Evolutionary conservation across 2,113 vertebrate species (phyloP).

Genomic region (Pseudorectes ferrugineus): DNA sequence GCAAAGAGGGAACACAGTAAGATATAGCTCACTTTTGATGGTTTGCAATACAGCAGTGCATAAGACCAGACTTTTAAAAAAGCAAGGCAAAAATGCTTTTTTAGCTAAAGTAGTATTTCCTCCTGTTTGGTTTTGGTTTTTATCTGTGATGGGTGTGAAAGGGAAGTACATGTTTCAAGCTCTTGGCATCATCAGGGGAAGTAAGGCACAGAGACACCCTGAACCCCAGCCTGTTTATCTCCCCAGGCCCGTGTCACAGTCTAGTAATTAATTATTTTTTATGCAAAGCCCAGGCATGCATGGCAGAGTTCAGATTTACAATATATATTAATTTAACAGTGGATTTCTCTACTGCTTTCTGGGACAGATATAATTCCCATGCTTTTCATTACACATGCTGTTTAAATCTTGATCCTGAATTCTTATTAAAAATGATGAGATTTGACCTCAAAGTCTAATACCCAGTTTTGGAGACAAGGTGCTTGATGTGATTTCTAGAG

Average conservation of each 20-base stretch:
- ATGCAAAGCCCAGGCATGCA: conserved; percentile 5
- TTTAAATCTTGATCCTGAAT: conserved; percentile 49
- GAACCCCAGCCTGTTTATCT: not conserved
- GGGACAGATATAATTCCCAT: conserved; percentile 32
- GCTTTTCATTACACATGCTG: conserved; percentile 21
- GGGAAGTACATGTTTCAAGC: not conserved
- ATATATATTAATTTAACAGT: conserved; percentile 12
- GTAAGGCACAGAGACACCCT: not conserved
- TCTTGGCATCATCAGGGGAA: not conserved
- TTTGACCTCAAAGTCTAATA: conserved; percentile 58
- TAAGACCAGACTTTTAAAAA: not conserved
- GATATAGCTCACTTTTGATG: not conserved
- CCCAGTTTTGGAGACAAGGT: conserved; percentile 47
- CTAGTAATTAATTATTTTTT: conserved; percentile 39
- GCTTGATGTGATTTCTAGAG: conserved; percentile 42
- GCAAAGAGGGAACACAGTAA: not conserved
- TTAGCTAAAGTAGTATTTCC: not conserved
- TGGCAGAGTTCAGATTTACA: conserved; percentile 26
- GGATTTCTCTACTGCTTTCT: conserved; percentile 18
- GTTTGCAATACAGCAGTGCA: not conserved
- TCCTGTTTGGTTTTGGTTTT: not conserved
- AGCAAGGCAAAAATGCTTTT: not conserved
- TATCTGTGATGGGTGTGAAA: not conserved
- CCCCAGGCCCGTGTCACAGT: not conserved
- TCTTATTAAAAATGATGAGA: conserved; percentile 55